These are phyloP conservation scores for Paratrypauchen microcephalus DNA, from an alignment of 2,797 vertebrate genomes.

Conservation along the genomic window DNA sequence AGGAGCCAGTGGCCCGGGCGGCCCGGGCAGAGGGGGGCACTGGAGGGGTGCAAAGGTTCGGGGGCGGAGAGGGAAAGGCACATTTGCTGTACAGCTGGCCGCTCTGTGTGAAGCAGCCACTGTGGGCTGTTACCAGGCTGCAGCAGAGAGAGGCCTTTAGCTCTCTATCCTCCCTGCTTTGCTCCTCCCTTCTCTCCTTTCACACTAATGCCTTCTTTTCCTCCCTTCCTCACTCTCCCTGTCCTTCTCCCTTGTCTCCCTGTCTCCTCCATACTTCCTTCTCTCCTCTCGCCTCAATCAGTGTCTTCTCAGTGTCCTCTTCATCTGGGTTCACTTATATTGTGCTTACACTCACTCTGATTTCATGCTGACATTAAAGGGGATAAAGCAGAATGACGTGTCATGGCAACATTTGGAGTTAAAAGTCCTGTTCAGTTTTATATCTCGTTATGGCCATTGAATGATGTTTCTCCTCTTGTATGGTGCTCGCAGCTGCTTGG, in stretches of 20 bases:
- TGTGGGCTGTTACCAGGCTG: conserved; percentile 94
- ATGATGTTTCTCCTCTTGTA: conserved; percentile 79
- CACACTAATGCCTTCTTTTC: conserved; percentile 75
- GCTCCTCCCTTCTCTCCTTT: conserved; percentile 53
- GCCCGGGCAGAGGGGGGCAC: conserved; percentile 82
- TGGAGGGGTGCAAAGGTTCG: conserved; percentile 76
- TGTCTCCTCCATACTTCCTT: conserved; percentile 50
- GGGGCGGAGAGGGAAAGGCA: conserved; percentile 83
- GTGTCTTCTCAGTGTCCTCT: conserved; percentile 40
- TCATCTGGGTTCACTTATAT: conserved; percentile 60
- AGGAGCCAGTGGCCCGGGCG: conserved; percentile 90
- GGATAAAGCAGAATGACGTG: conserved; percentile 49
- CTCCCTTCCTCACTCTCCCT: conserved; percentile 82
- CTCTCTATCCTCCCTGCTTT: conserved; percentile 84
- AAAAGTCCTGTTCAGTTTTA: conserved; percentile 89
- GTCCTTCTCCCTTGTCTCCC: conserved; percentile 78
- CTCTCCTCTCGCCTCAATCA: conserved; percentile 67
- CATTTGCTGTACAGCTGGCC: conserved; percentile 99
- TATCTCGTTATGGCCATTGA: conserved; percentile 91
- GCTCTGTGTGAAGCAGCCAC: conserved; percentile 98
- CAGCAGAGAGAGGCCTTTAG: conserved; percentile 94
- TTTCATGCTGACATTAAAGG: conserved; percentile 46
- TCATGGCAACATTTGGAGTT: conserved; percentile 59
- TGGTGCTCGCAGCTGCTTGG: conserved; percentile 63
- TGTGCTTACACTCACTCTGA: conserved; percentile 50